Conservation (phyloP, 1,140 invertebrate genomes). For the Psilanteris sp. region DNA sequence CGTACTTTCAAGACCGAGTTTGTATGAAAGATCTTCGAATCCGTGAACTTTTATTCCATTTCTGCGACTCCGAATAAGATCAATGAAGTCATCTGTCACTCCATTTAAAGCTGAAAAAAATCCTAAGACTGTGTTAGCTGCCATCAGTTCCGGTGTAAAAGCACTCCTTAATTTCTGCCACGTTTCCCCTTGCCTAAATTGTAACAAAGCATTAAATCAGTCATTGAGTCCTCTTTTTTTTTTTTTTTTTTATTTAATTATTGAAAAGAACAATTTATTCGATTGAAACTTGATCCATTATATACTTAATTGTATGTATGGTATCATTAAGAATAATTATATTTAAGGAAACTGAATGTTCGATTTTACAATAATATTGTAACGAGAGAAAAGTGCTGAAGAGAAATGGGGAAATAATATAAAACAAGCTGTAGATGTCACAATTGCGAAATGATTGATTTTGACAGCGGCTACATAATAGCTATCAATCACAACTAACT, state of each 20-base stretch:
- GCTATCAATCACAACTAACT: too few species aligned
- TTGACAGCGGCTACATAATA: too few species aligned
- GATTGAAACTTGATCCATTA: too few species aligned
- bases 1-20: constrained; percentile 89
- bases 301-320: too few species aligned
- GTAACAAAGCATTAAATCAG: constrained; percentile 18
- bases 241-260: too few species aligned
- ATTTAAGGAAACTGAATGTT: too few species aligned
- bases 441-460: too few species aligned
- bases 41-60: constrained; percentile 74
- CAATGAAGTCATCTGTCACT: constrained; percentile 89
- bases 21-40: constrained; percentile 87
- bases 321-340: too few species aligned
- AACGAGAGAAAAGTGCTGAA: constrained; percentile 16
- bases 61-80: constrained; percentile 82
- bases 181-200: constrained; percentile 86
- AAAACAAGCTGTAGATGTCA: not conserved
- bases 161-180: constrained; percentile 88
- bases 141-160: constrained; percentile 88
- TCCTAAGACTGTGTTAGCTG: constrained; percentile 86
- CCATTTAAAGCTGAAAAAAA: constrained; percentile 88
- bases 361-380: constrained; percentile 5
- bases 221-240: too few species aligned
- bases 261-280: too few species aligned
- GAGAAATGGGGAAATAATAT: constrained; percentile 17